These are phyloP conservation scores for Drosophila yakuba DNA, from an alignment of 1,140 invertebrate species.

Conservation along the genomic window DNA sequence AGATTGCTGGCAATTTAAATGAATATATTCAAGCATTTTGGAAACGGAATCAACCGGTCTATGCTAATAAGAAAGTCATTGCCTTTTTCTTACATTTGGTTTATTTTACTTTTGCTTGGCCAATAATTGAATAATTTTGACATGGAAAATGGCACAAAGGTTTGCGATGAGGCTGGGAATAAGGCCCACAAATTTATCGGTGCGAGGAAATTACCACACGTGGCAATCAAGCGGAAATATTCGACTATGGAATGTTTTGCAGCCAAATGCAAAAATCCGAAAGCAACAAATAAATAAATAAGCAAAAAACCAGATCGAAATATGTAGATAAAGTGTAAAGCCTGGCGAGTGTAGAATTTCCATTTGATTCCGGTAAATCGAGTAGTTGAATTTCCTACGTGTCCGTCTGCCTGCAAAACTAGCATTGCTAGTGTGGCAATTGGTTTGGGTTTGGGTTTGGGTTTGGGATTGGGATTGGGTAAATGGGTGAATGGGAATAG, in stretches of 20 bases:
- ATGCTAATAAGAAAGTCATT: background rate
- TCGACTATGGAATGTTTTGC: slow-evolving; percentile 1
- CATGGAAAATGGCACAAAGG: slow-evolving; percentile 61
- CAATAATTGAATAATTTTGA: slow-evolving; percentile 74
- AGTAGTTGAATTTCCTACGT: slow-evolving; percentile 20
- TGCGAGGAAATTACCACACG: slow-evolving; percentile 16
- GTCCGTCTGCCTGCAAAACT: background rate
- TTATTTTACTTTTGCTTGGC: slow-evolving; percentile 41
- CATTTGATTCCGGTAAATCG: slow-evolving; percentile 39
- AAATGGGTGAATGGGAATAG: background rate
- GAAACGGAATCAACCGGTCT: background rate
- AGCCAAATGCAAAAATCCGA: background rate
- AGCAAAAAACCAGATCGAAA: slow-evolving; percentile 14
- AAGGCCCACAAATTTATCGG: slow-evolving; percentile 1
- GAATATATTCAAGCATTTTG: background rate
- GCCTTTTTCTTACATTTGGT: slow-evolving; percentile 11
- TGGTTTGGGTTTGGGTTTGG: background rate
- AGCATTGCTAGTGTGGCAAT: background rate
- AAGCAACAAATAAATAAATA: slow-evolving; percentile 1
- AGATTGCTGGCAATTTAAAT: background rate
- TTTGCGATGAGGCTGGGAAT: slow-evolving; percentile 11
- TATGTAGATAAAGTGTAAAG: slow-evolving; percentile 21
- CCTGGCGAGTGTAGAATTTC: slow-evolving; percentile 27
- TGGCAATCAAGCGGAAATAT: slow-evolving; percentile 39
- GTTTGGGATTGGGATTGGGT: background rate